Conservation (phyloP, 2,113 vertebrate genomes). For the Monopterus albus region DNA sequence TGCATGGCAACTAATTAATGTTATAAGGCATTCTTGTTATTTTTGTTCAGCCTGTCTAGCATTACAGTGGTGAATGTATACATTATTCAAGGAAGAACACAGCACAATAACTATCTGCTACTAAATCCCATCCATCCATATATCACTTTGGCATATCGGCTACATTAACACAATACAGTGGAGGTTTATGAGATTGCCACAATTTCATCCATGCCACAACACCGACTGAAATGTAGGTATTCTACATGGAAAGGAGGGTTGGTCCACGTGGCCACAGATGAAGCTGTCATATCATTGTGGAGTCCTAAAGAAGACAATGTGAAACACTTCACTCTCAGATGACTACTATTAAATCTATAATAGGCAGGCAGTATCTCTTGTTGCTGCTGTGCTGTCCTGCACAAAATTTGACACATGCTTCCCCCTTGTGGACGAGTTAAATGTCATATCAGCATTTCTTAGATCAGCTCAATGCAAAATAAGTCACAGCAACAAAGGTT, state of each 20-base stretch:
- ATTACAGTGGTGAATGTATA: too few relatives aligned
- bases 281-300: slow-evolving; percentile 52
- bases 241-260: slow-evolving; percentile 78
- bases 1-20: background rate
- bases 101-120: background rate
- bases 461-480: too few relatives aligned
- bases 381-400: background rate
- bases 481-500: too few relatives aligned
- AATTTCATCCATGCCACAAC: slow-evolving; percentile 21
- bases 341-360: background rate
- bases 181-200: slow-evolving; percentile 3
- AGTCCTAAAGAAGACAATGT: slow-evolving; percentile 29
- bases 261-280: slow-evolving; percentile 81
- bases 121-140: background rate
- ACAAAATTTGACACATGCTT: slow-evolving; percentile 59
- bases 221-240: slow-evolving; percentile 22
- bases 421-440: slow-evolving; percentile 70
- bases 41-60: background rate
- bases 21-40: background rate
- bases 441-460: too few relatives aligned
- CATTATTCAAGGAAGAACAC: too few relatives aligned
- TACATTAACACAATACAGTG: slow-evolving; percentile 26
- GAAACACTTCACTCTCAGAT: background rate
- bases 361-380: background rate
- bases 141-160: background rate